Base-by-base conservation (phyloP, 1,140 invertebrate species). In the Alviniconcha marisindica region DNA sequence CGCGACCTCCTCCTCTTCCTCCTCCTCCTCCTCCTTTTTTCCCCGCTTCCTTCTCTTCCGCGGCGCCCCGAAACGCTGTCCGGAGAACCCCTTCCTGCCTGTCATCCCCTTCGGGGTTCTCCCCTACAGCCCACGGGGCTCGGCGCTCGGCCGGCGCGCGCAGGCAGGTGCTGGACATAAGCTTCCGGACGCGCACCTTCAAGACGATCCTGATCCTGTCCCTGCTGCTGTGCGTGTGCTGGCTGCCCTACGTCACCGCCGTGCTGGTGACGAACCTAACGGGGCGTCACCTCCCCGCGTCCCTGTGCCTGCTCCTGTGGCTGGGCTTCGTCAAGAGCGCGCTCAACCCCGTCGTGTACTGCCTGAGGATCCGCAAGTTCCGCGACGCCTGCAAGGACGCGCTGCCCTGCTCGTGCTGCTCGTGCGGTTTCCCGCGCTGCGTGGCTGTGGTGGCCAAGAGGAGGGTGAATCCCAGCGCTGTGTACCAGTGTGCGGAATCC, bases 171-270 rank as follows among this genome's bases (percentile, higher is more conserved):
- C 31, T 38, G 24, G 77, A 79, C 77, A 79, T 79, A 54, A 63
- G 28, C 36, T 63, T 79, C 54, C 60, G 63, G 54, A 79, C 77
- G 1, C 44, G 77, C n/a, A 54, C 77, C 38, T 79, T 56, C 60
- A 60, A 79, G 38, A 79, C 77, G 18, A 79, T 79, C 77, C 60
- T 79, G 14, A 60, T 79, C 33, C 60, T 79, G 54, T 79, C 54
- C 54, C 24, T 63, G 33, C 33, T 71, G 31, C 69, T 71, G 31
- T 71, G 69, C 40, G 14, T 71, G 36, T 71, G 77, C 54, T 79
- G 77, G 77, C 12, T 42, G 1, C 77, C 77, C 24, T 63, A 33
- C 60, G 36, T 63, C 38, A 40, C 42, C 24, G 38, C 60, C 10
- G 42, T 31, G 15, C 38, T 79, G 38, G 31, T 60, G 5, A 63